Evolutionary conservation across 2,113 vertebrate genomes (phyloP).

Genomic region (Leptobrachium leishanense): DNA sequence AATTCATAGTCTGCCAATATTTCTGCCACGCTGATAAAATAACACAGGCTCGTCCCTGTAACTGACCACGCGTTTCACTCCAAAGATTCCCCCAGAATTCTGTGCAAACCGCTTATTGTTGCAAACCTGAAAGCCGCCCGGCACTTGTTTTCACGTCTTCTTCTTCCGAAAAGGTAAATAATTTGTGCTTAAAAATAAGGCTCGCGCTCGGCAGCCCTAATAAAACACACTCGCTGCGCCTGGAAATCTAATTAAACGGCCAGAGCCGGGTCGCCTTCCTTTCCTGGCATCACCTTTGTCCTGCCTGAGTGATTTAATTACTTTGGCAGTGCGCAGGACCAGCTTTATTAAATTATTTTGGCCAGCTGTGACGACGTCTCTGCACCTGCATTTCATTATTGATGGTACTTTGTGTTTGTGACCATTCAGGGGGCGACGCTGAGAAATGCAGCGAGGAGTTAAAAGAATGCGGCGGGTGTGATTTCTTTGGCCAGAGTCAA

Average conservation of each 20-base stretch:
- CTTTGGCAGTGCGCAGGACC: constrained; percentile 36
- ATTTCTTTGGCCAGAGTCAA: not conserved
- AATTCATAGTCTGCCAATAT: no score
- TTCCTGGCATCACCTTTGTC: constrained; percentile 20
- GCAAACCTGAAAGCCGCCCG: no score
- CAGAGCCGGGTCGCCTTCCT: not conserved
- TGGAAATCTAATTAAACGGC: constrained; percentile 19
- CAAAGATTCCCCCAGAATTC: no score
- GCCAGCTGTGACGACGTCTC: constrained; percentile 30
- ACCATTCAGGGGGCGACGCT: constrained; percentile 20
- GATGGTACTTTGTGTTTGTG: constrained; percentile 20
- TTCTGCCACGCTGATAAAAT: no score
- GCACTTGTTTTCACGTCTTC: no score
- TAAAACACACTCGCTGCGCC: not conserved
- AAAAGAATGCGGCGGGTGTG: not conserved
- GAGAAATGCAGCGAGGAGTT: not conserved
- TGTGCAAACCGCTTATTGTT: no score
- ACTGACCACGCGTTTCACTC: no score
- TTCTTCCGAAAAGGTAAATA: not conserved
- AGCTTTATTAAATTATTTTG: constrained; percentile 30
- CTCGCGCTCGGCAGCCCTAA: not conserved
- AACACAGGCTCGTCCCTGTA: no score
- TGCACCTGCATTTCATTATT: constrained; percentile 42
- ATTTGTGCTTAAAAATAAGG: not conserved
- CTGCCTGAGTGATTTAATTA: constrained; percentile 46